These are phyloP conservation scores for Scelioninae gen. 2 DNA, from an alignment of 2,888 invertebrate species.

Conservation along the genomic window DNA sequence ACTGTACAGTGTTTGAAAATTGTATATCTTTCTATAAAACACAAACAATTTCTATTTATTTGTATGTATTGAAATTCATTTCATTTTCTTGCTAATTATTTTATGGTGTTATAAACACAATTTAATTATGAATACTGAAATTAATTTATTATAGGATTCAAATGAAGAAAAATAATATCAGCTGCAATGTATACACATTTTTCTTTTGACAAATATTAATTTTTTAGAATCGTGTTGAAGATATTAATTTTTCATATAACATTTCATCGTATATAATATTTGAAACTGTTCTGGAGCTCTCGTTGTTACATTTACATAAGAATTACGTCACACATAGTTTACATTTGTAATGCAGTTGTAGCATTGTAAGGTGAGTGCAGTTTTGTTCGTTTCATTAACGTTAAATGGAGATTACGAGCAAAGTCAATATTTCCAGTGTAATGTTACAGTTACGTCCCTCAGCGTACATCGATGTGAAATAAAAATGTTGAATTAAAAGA, in stretches of 20 bases:
- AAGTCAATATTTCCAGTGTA: constrained; percentile 14
- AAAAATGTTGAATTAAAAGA: neutral
- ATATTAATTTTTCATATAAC: constrained; percentile 5
- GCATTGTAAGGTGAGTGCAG: constrained; percentile 10
- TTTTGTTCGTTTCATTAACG: constrained; percentile 29
- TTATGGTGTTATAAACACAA: too few species aligned
- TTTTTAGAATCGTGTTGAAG: too few species aligned
- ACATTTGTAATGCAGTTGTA: constrained; percentile 20
- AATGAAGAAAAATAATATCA: too few species aligned
- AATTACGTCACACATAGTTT: constrained; percentile 12
- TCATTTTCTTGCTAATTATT: too few species aligned
- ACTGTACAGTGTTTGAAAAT: too few species aligned
- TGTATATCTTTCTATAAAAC: too few species aligned
- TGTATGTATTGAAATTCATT: too few species aligned
- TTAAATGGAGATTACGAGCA: constrained; percentile 29
- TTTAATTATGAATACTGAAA: too few species aligned
- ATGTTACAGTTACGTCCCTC: constrained; percentile 12
- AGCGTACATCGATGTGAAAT: constrained; percentile 4
- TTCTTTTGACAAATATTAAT: too few species aligned
- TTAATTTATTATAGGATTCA: too few species aligned
- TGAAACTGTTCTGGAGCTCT: constrained; percentile 8
- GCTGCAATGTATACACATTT: too few species aligned
- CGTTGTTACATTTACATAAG: constrained; percentile 22
- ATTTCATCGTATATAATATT: constrained; percentile 19
- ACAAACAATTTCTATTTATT: too few species aligned